Evolutionary conservation across 2,113 vertebrate genomes (phyloP), one percentile per base, ranked within the genome.

Genomic region (Aplodontia rufa): DNA sequence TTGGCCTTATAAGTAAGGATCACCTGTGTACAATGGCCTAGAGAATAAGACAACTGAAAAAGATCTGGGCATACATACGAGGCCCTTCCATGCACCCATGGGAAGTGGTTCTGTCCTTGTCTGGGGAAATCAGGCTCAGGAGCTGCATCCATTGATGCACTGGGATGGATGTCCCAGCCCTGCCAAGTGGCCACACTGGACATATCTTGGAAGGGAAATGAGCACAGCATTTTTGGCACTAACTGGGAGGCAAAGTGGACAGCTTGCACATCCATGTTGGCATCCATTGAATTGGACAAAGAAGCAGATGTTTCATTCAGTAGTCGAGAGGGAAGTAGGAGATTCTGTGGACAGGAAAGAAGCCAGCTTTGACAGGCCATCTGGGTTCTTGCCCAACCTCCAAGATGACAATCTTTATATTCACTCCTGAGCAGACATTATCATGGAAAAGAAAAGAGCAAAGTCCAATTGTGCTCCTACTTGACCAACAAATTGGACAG

Each of bases 231-330:
- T 47, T 28, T n/a, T n/a, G 32, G 58, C 8, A 26, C 20, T 58
- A 68, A 74, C 13, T 2, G 28, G 60, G 35, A 55, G 24, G 45
- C 7, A 4, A 28, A 49, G 45, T 24, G 6, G 16, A 13, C 20
- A 35, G 35, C 7, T 1, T 6, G 40, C 28, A 22, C 4, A 4
- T 22, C 10, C 5, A 1, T 7, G 4, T 1, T n/a, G 47, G 35
- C 32, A 10, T 17, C 37, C 14, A 1, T 4, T 14, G 4, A 60
- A 28, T 16, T 32, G 24, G 55, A 32, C n/a, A 26, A 47, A 71
- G 37, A 26, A 79, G 10, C 10, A 47, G 16, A 17, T 30, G 0
- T 17, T 62, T 47, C 42, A n/a, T 35, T 81, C 17, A 40, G 72
- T 45, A 47, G 12, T 24, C 7, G 5, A 68, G 68, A 37, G 20